Conservation (phyloP, 2,888 invertebrate species). For the Cylindroiulus punctatus region DNA sequence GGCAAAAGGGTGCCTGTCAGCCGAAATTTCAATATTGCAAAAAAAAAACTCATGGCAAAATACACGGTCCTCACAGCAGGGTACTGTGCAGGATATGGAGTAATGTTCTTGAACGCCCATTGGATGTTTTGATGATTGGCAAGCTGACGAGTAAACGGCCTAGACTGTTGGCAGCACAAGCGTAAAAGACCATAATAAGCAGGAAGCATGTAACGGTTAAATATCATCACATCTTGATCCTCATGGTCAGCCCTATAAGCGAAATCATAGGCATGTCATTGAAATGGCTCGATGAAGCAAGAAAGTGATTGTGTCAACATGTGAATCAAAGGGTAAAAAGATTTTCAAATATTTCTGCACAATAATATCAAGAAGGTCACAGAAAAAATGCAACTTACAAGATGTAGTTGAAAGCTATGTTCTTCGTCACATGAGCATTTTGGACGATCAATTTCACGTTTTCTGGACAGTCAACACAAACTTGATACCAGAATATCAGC, state of each 20-base stretch:
- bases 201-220: constrained; percentile 93
- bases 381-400: constrained; percentile 75
- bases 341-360: too few species aligned
- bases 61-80: constrained; percentile 78
- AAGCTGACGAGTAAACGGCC: constrained; percentile 83
- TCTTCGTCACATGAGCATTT: constrained; percentile 88
- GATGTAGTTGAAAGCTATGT: constrained; percentile 96
- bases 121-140: constrained; percentile 94
- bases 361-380: too few species aligned
- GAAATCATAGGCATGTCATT: background rate
- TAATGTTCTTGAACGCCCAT: constrained; percentile 96
- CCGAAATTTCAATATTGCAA: background rate
- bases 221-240: constrained; percentile 93
- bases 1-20: too few species aligned
- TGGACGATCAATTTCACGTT: constrained; percentile 88
- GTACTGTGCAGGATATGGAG: constrained; percentile 94
- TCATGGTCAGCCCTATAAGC: constrained; percentile 88
- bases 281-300: background rate
- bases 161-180: constrained; percentile 89
- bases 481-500: constrained; percentile 92
- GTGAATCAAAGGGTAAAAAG: too few species aligned
- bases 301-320: too few species aligned
- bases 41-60: constrained; percentile 57
- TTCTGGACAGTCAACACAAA: constrained; percentile 90
- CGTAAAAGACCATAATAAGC: constrained; percentile 81